These are phyloP conservation scores for Leptura quadrifasciata DNA, from an alignment of 2,888 invertebrate genomes.

Conservation along the genomic window DNA sequence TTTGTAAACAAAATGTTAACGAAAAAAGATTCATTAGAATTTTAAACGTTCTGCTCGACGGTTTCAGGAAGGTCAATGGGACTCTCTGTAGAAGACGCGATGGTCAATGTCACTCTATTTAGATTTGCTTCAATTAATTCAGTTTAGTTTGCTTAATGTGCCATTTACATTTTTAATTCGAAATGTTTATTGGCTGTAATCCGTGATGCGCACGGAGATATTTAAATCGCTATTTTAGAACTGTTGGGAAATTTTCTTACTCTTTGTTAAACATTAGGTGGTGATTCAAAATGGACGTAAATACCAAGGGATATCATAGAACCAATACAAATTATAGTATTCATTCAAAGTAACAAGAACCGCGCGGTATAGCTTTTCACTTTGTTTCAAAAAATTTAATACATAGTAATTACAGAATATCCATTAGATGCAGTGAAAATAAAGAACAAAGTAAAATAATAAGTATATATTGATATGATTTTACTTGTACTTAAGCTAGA, in stretches of 20 bases:
- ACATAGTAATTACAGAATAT: too few species aligned
- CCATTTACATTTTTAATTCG: slow-evolving; percentile 37
- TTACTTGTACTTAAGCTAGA: too few species aligned
- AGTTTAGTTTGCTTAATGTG: slow-evolving; percentile 22
- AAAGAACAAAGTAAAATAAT: too few species aligned
- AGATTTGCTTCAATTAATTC: slow-evolving; percentile 36
- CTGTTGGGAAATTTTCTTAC: not conserved
- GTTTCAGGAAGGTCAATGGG: slow-evolving; percentile 31
- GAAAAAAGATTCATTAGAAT: slow-evolving; percentile 57
- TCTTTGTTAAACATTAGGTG: too few species aligned
- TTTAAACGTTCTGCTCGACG: slow-evolving; percentile 34
- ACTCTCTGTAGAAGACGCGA: slow-evolving; percentile 19
- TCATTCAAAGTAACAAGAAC: too few species aligned
- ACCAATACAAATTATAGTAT: too few species aligned
- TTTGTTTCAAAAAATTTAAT: too few species aligned
- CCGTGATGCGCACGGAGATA: slow-evolving; percentile 18
- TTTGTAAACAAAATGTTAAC: slow-evolving; percentile 70
- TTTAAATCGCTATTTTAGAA: slow-evolving; percentile 2
- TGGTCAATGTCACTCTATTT: slow-evolving; percentile 43
- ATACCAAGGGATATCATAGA: too few species aligned
- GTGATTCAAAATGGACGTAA: too few species aligned
- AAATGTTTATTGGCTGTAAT: slow-evolving; percentile 28
- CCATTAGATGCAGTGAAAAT: too few species aligned
- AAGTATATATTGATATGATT: too few species aligned
- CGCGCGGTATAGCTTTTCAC: too few species aligned